phyloP scores from a whole-genome alignment of 23 tunicate genomes.

The Halocynthia aurantium region DNA sequence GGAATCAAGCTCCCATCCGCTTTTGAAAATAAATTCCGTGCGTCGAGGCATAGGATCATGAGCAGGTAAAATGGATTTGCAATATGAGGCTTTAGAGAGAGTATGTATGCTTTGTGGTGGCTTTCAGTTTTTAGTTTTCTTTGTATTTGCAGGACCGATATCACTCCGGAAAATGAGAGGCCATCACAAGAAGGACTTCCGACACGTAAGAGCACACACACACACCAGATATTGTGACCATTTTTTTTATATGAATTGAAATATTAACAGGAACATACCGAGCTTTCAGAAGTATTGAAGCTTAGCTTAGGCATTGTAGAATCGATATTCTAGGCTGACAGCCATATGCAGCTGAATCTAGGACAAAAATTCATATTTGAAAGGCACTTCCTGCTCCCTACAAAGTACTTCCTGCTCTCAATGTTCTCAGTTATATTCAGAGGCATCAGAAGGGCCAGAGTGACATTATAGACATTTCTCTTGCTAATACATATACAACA shows the following conservation, averaged over 20 bases:
- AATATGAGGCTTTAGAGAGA: background rate
- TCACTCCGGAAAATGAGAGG: slow-evolving; percentile 27
- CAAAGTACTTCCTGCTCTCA: too few relatives aligned
- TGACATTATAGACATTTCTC: too few relatives aligned
- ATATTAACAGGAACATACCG: too few relatives aligned
- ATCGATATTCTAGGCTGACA: too few relatives aligned
- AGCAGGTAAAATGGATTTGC: slow-evolving; percentile 30
- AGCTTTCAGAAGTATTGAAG: too few relatives aligned
- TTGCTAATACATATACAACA: too few relatives aligned
- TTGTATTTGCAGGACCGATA: slow-evolving; percentile 3
- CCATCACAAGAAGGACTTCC: slow-evolving; percentile 82
- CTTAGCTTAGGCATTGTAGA: too few relatives aligned
- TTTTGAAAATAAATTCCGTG: slow-evolving; percentile 17
- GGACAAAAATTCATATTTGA: too few relatives aligned
- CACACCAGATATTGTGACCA: background rate
- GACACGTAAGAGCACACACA: slow-evolving; percentile 28
- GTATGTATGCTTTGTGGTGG: background rate
- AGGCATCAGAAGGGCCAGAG: too few relatives aligned
- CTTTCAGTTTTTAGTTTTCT: background rate
- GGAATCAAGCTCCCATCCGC: slow-evolving; percentile 25
- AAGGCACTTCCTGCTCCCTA: too few relatives aligned
- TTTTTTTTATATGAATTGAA: background rate
- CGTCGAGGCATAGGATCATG: slow-evolving; percentile 34
- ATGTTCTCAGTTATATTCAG: too few relatives aligned
- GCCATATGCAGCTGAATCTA: too few relatives aligned